These are phyloP conservation scores for Dasypus novemcinctus DNA, from an alignment of 2,113 vertebrate species.

Conservation along the genomic window DNA sequence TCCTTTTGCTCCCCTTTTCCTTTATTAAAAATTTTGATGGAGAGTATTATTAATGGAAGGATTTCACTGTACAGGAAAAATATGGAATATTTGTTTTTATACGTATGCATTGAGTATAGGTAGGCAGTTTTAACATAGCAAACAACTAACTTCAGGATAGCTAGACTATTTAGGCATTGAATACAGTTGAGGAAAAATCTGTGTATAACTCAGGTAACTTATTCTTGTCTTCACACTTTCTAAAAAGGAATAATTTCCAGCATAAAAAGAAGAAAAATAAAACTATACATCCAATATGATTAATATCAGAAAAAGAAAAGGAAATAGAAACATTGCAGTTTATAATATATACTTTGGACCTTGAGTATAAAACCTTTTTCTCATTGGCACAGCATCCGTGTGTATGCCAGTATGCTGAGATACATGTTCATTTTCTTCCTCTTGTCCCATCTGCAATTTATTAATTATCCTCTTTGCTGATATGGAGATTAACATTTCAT, in stretches of 20 bases:
- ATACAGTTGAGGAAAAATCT: background rate
- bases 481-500: background rate
- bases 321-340: background rate
- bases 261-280: background rate
- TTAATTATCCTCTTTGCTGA: background rate
- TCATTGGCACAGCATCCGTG: background rate
- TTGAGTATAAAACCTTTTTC: background rate
- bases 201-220: background rate
- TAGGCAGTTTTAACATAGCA: background rate
- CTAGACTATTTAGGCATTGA: background rate
- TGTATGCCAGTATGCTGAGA: background rate
- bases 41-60: background rate
- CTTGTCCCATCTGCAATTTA: background rate
- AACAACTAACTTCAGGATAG: background rate
- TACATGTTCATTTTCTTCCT: background rate
- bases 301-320: background rate
- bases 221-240: slow-evolving; percentile 6
- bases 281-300: background rate
- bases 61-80: background rate
- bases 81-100: background rate
- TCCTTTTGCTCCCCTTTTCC: background rate
- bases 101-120: background rate
- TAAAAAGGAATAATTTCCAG: background rate
- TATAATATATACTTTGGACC: background rate
- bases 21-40: background rate